Conservation (phyloP, 1,140 invertebrate species). For the Pissodes strobi region DNA sequence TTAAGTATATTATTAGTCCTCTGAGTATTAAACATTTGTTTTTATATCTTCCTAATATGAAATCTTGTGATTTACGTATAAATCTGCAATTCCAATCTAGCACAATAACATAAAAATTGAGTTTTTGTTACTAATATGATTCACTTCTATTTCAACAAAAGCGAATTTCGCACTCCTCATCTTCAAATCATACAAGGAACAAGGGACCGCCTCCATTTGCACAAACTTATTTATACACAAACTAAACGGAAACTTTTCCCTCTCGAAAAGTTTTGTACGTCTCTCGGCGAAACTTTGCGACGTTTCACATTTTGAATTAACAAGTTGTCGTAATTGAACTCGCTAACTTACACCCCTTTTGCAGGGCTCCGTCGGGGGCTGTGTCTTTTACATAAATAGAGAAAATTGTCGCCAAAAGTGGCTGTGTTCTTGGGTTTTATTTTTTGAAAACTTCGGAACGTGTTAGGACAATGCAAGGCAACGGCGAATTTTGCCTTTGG, state of each 20-base stretch:
- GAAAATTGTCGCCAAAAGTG: conserved; percentile 42
- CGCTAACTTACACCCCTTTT: conserved; percentile 27
- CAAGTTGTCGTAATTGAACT: conserved; percentile 57
- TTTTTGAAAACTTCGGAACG: neutral
- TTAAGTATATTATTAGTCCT: too few relatives aligned
- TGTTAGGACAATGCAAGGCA: neutral
- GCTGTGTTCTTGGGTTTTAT: neutral
- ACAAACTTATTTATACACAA: conserved; percentile 5
- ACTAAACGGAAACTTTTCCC: conserved; percentile 3
- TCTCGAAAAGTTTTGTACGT: neutral
- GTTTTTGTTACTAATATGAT: too few relatives aligned
- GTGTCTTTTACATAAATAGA: conserved; percentile 38
- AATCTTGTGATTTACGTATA: too few relatives aligned
- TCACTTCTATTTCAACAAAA: too few relatives aligned
- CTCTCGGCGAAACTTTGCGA: conserved; percentile 35
- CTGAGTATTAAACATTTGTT: too few relatives aligned
- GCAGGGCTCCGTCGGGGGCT: conserved; percentile 38
- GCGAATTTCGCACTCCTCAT: conserved; percentile 37
- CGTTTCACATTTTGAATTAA: conserved; percentile 54
- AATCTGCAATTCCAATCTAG: too few relatives aligned
- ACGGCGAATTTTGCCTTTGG: too few relatives aligned
- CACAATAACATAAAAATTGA: too few relatives aligned
- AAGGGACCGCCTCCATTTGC: neutral
- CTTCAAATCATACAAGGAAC: neutral
- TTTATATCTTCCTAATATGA: too few relatives aligned